Evolutionary conservation across 2,888 invertebrate genomes (phyloP).

Genomic region (Blomia tropicalis): DNA sequence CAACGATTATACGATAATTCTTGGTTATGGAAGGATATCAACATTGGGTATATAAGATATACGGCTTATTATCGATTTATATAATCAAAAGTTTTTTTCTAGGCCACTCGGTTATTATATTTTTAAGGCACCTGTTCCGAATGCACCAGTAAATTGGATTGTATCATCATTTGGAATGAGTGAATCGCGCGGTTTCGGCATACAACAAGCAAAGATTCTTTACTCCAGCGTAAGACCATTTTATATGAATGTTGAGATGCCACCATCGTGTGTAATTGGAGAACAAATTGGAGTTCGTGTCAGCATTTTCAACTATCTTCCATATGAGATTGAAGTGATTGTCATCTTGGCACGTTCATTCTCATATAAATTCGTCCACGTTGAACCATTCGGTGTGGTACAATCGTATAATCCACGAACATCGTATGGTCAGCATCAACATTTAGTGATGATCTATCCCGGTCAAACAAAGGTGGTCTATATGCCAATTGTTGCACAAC

Average conservation of each 20-base stretch:
- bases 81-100: conserved; percentile 33
- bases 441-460: conserved; percentile 55
- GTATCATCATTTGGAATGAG: conserved; percentile 81
- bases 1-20: conserved; percentile 81
- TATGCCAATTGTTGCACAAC: conserved; percentile 69
- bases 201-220: conserved; percentile 60
- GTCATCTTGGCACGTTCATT: conserved; percentile 67
- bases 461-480: conserved; percentile 51
- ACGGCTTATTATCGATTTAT: not conserved
- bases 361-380: conserved; percentile 56
- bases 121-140: conserved; percentile 68
- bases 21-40: conserved; percentile 87
- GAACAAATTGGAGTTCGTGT: conserved; percentile 85
- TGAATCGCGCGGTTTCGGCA: conserved; percentile 65
- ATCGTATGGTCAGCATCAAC: conserved; percentile 82
- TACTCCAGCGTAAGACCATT: conserved; percentile 79
- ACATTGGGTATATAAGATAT: conserved; percentile 46
- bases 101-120: conserved; percentile 66
- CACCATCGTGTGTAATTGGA: conserved; percentile 61
- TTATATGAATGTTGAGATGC: conserved; percentile 87
- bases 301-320: conserved; percentile 84
- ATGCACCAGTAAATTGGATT: conserved; percentile 75
- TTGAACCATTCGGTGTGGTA: conserved; percentile 69
- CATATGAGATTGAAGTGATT: conserved; percentile 47
- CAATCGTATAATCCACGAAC: conserved; percentile 67